Conservation (phyloP, 1,140 invertebrate species). For the Lucilia cuprina region DNA sequence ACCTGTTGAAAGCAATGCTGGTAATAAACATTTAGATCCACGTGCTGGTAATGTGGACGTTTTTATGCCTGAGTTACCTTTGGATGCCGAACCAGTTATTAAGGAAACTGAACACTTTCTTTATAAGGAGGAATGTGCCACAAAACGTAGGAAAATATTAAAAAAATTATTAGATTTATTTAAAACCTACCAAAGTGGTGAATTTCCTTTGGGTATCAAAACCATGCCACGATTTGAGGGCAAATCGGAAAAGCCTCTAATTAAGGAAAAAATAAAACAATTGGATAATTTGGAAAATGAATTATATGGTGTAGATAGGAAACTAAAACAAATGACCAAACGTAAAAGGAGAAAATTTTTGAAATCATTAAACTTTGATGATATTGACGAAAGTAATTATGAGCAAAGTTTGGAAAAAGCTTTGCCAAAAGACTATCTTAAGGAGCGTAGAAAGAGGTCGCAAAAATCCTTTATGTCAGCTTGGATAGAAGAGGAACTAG, state of each 20-base stretch:
- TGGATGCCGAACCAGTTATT: conserved; percentile 61
- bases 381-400: conserved; percentile 56
- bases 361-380: conserved; percentile 52
- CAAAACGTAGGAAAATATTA: conserved; percentile 51
- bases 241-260: conserved; percentile 45
- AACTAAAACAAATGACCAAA: conserved; percentile 58
- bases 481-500: conserved; percentile 52
- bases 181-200: conserved; percentile 65
- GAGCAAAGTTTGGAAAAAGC: conserved; percentile 51
- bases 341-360: conserved; percentile 56
- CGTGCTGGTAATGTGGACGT: conserved; percentile 80
- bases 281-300: conserved; percentile 55
- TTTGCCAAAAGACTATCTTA: conserved; percentile 47
- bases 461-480: conserved; percentile 47
- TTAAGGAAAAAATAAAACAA: conserved; percentile 53
- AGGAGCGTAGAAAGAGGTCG: conserved; percentile 47
- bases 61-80: conserved; percentile 72
- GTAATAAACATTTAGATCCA: conserved; percentile 69
- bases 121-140: conserved; percentile 51
- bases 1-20: conserved; percentile 32
- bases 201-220: conserved; percentile 71
- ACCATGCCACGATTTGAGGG: conserved; percentile 57
- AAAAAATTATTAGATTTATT: conserved; percentile 52
- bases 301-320: conserved; percentile 46
- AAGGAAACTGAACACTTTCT: conserved; percentile 50